Conservation (phyloP, 1,140 invertebrate species). For the Bombyx mandarina region DNA sequence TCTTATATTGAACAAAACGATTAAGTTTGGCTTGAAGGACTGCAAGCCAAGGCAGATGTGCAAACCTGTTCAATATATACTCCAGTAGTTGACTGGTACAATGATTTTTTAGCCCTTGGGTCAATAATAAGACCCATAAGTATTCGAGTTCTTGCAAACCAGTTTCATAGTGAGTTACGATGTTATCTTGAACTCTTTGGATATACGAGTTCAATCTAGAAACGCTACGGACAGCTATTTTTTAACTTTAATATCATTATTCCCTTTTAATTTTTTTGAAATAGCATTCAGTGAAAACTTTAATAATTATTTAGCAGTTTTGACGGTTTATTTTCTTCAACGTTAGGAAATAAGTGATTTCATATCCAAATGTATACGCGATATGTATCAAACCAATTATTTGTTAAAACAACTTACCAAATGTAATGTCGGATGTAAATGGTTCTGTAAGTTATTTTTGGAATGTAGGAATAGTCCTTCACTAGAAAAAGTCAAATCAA, state of each 20-base stretch:
- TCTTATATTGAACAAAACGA: background rate
- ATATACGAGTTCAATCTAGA: background rate
- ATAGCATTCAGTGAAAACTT: background rate
- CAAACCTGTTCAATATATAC: background rate
- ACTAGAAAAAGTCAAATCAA: no score
- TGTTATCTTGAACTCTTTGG: no score
- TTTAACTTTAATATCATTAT: background rate
- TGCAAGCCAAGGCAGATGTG: background rate
- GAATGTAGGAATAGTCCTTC: no score
- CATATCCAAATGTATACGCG: background rate
- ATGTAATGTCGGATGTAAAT: no score
- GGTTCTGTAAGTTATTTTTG: no score
- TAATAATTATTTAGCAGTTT: background rate
- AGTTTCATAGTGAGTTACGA: background rate
- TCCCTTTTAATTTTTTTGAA: background rate
- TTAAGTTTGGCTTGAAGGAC: background rate
- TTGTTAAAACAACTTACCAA: no score
- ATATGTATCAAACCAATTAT: no score
- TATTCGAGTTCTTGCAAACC: background rate
- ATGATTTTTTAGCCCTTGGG: constrained; percentile 1
- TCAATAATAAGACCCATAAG: background rate
- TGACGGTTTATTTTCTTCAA: background rate
- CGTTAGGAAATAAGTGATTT: background rate
- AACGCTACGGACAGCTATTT: background rate
- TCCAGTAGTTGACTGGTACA: background rate